These are phyloP conservation scores for Ictalurus punctatus DNA, from an alignment of 2,113 vertebrate species.

Conservation along the genomic window DNA sequence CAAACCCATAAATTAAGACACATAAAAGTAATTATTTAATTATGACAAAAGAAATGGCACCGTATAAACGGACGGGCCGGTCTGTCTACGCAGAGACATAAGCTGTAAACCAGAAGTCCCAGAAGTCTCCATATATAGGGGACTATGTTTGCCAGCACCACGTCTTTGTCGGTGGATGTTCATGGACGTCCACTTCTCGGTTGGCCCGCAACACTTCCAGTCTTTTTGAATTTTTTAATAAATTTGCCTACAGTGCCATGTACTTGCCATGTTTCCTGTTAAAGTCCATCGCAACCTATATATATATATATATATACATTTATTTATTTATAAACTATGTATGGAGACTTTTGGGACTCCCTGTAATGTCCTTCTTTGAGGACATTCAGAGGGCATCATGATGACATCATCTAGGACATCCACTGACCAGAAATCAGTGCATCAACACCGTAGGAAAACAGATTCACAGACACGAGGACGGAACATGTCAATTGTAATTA, in stretches of 20 bases:
- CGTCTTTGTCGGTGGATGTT: no score
- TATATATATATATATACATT: no score
- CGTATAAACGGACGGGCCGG: background rate
- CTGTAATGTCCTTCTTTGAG: background rate
- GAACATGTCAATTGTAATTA: background rate
- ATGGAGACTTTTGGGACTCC: no score
- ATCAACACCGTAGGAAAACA: background rate
- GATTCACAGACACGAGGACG: background rate
- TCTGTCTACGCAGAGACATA: background rate
- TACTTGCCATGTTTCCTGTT: no score
- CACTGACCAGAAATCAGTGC: background rate
- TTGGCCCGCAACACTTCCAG: no score
- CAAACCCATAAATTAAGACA: background rate
- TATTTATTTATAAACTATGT: no score
- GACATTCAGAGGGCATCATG: background rate
- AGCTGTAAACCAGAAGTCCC: background rate
- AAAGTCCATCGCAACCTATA: no score
- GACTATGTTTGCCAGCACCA: no score
- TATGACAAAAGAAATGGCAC: background rate
- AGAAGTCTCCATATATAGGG: no score
- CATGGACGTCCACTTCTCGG: no score
- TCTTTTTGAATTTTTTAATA: no score
- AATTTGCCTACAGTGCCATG: no score
- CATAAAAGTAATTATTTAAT: background rate
- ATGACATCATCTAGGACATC: background rate